These are phyloP conservation scores for Sinocyclocheilus anophthalmus DNA, from an alignment of 2,113 vertebrate species.

Conservation along the genomic window DNA sequence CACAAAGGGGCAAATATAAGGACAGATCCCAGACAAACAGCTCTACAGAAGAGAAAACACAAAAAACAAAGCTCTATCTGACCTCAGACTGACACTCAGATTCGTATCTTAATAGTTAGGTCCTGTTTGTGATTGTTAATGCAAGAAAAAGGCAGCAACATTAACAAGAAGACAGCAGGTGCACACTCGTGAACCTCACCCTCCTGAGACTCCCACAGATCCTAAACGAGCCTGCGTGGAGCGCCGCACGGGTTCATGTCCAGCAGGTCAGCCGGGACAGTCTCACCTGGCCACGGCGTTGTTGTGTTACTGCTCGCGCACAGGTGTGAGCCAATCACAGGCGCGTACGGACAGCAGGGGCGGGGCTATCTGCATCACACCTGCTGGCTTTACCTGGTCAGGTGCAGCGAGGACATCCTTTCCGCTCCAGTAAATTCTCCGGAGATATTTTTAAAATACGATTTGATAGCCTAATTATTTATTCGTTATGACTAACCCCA, in stretches of 20 bases:
- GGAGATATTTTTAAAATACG: not conserved
- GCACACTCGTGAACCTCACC: not conserved
- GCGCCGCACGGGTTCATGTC: not conserved
- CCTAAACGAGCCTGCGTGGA: not conserved
- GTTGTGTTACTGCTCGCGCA: not conserved
- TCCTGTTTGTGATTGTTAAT: not conserved
- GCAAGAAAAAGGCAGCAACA: not conserved
- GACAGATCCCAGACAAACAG: not conserved
- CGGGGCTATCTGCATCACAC: not conserved
- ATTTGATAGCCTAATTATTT: not conserved
- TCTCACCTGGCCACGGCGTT: not conserved
- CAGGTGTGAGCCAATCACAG: conserved; percentile 7
- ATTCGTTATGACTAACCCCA: too few relatives aligned
- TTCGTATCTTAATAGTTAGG: not conserved
- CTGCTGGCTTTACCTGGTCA: not conserved
- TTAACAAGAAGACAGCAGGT: not conserved
- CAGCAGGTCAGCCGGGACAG: not conserved
- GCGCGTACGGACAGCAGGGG: not conserved
- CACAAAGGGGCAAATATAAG: not conserved
- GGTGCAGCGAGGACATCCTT: not conserved
- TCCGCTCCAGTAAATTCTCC: not conserved
- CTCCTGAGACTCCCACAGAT: not conserved
- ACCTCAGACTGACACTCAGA: not conserved
- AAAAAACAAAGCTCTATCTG: not conserved
- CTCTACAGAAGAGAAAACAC: not conserved